Percentiles rank a stretch among this genome's conserved stretches.
These are phyloP conservation scores for Dasyurus viverrinus DNA, from an alignment of 2,113 vertebrate genomes.

Conservation along the genomic window DNA sequence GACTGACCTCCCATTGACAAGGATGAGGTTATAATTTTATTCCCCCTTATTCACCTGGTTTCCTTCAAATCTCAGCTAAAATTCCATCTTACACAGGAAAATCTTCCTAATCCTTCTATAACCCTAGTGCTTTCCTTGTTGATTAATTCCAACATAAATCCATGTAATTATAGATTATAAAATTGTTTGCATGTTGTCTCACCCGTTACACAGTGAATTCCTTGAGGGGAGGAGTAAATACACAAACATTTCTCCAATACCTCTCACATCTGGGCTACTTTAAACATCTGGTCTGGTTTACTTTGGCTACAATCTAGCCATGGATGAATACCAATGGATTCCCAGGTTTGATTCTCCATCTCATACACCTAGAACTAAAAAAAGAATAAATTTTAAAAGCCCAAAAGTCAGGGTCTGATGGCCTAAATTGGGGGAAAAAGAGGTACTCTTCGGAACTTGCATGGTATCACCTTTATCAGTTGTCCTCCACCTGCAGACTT, in stretches of 20 bases:
- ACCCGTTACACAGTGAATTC: neutral
- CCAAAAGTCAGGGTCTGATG: neutral
- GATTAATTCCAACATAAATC: neutral
- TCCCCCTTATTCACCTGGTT: neutral
- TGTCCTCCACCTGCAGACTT: neutral
- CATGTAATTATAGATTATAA: neutral
- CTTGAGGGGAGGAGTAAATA: neutral
- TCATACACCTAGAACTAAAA: neutral
- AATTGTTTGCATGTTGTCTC: neutral
- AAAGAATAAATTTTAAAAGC: neutral
- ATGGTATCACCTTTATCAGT: neutral
- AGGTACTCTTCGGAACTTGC: neutral
- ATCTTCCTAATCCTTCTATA: neutral
- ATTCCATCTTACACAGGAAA: neutral
- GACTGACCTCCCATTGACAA: neutral
- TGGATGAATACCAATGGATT: neutral
- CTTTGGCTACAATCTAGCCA: neutral
- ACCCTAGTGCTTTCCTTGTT: neutral
- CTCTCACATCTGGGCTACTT: neutral
- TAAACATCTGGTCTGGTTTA: neutral
- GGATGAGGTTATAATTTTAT: neutral
- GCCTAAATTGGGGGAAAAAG: neutral
- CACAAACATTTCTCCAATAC: neutral
- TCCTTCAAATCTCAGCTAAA: neutral
- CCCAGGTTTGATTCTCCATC: neutral